Percentiles rank a stretch among this genome's conserved stretches.
phyloP scores from a whole-genome alignment of 2,888 invertebrate species.

The Eurois occulta region DNA sequence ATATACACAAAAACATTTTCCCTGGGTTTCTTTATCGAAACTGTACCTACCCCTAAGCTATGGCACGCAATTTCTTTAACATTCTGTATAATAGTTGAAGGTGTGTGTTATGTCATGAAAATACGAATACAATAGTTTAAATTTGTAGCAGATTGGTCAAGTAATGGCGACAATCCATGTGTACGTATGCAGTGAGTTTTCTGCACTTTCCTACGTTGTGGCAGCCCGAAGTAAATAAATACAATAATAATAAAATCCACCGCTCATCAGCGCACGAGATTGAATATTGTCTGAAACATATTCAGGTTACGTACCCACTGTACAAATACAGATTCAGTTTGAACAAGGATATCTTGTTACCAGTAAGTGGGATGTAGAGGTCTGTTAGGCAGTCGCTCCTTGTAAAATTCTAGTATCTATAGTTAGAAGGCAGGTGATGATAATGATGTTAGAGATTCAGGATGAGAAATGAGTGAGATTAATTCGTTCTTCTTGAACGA shows the following conservation, averaged over 20 bases:
- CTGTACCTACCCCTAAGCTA: no score
- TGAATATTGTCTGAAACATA: constrained; percentile 23
- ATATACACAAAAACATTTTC: no score
- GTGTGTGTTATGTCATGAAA: background rate
- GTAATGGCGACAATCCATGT: background rate
- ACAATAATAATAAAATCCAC: constrained; percentile 3
- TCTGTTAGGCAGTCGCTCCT: background rate
- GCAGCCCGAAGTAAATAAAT: constrained; percentile 4
- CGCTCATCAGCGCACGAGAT: constrained; percentile 17
- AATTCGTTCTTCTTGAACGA: background rate
- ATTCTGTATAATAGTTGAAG: no score
- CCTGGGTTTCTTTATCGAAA: no score
- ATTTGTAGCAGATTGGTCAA: background rate
- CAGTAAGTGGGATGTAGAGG: background rate
- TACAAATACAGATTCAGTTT: background rate
- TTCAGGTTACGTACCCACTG: constrained; percentile 23
- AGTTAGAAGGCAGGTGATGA: background rate
- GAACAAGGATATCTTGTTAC: background rate
- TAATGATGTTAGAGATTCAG: background rate
- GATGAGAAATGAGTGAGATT: background rate
- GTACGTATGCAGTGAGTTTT: background rate
- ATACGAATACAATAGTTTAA: background rate
- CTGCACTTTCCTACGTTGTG: background rate
- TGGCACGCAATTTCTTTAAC: no score
- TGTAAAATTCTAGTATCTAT: background rate